Evolutionary conservation across 1,140 invertebrate genomes (phyloP).

Genomic region (Rhysida immarginata): DNA sequence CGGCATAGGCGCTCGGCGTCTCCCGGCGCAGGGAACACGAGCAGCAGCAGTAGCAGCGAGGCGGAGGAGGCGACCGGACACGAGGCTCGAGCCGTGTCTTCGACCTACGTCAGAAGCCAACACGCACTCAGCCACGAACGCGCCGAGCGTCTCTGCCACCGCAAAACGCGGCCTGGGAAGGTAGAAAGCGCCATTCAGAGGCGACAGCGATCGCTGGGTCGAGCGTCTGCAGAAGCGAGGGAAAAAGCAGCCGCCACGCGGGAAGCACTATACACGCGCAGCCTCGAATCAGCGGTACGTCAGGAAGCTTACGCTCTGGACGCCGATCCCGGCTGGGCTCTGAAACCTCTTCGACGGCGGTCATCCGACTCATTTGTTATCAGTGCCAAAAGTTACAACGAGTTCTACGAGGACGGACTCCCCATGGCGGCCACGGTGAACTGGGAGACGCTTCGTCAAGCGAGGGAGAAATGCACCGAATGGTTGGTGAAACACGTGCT

Average conservation of each 20-base stretch:
- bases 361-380: background rate
- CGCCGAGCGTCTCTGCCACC: background rate
- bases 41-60: no score
- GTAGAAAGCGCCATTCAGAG: background rate
- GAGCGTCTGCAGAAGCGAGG: background rate
- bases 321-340: background rate
- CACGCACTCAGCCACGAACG: background rate
- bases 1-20: no score
- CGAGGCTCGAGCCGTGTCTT: no score
- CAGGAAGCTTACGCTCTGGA: background rate
- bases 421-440: background rate
- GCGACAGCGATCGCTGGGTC: background rate
- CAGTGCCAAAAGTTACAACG: background rate
- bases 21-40: no score
- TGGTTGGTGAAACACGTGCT: background rate
- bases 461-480: slow-evolving; percentile 1
- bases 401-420: background rate
- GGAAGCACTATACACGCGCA: no score
- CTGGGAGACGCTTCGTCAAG: background rate
- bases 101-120: no score
- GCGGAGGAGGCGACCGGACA: no score
- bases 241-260: background rate
- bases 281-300: background rate
- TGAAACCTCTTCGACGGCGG: background rate
- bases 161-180: background rate